Percentiles rank a stretch among this genome's conserved stretches.
phyloP scores from a whole-genome alignment of 2,797 vertebrate genomes.

The Scyliorhinus canicula region DNA sequence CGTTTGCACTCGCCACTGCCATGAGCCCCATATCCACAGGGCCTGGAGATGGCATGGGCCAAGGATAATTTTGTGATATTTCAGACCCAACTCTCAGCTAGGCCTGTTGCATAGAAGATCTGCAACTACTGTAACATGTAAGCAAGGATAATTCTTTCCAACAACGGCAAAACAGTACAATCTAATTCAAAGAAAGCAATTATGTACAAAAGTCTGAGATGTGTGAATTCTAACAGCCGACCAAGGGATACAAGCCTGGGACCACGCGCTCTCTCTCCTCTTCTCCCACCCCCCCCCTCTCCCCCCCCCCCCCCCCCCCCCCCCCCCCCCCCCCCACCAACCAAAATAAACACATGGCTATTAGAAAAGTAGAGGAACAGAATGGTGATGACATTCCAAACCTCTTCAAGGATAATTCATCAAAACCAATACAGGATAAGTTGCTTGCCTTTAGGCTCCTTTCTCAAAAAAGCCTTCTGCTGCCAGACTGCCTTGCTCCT shows the following conservation, averaged over 20 bases:
- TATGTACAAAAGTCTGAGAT: neutral
- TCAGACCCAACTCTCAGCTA: neutral
- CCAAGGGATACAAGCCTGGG: neutral
- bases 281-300: neutral
- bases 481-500: constrained; percentile 31
- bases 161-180: neutral
- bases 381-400: neutral
- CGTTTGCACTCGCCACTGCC: neutral
- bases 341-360: neutral
- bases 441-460: neutral
- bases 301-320: neutral
- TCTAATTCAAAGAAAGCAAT: neutral
- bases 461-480: neutral
- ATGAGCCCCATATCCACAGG: neutral
- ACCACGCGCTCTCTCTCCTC: neutral
- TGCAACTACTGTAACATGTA: neutral
- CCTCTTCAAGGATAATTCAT: neutral
- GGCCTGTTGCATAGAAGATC: neutral
- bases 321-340: neutral
- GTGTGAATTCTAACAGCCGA: neutral
- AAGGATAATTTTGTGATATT: neutral
- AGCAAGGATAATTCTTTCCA: neutral
- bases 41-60: neutral
- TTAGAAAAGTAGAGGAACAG: neutral
- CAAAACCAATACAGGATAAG: neutral